Evolutionary conservation across 2,888 invertebrate genomes (phyloP), one percentile per base, ranked within the genome.

Genomic region (Dicranocentrus wangi): DNA sequence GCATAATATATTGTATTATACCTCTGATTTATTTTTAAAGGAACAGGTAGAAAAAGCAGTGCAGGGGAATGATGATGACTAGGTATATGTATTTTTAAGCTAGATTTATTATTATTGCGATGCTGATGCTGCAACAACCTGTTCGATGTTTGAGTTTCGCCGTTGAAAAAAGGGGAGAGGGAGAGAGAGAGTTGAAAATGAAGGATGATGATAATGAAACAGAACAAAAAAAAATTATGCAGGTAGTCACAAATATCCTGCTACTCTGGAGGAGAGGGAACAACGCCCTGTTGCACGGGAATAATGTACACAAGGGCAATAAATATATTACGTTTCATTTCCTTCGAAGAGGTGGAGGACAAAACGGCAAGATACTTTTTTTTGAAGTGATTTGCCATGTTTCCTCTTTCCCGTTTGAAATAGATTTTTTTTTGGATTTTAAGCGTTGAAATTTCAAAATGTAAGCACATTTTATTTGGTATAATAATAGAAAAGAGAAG

Each of bases 381-480:
- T 3, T 58, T 43, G 73, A 47, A 42, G 51, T 78, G 78, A 78
- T 80, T 80, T 80, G 79, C 72, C 79, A 80, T 80, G 79, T 65
- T 80, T 80, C 79, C 79, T 80, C 72, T 71, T 80, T 80, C 79
- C 79, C 72, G 72, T 80, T 80, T 80, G 32, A 32, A 32, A 32
- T 32, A 32, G n/a, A n/a, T n/a, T n/a, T n/a, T n/a, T n/a, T n/a
- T n/a, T n/a, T n/a, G 10, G 32, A 32, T 3, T 71, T 27, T 25
- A 78, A 55, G 55, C 55, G 19, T 19, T 19, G 19, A 23, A 15
- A 23, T 21, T 55, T n/a, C 3, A 7, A 51, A 51, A 51, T 13
- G 51, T 51, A n/a, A 8, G 7, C 10, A 51, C 3, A 51, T 8
- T 3, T n/a, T n/a, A n/a, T n/a, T n/a, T n/a, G n/a, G n/a, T n/a